Base-by-base conservation (phyloP, 2,113 vertebrate species). In the Malaclemys terrapin region DNA sequence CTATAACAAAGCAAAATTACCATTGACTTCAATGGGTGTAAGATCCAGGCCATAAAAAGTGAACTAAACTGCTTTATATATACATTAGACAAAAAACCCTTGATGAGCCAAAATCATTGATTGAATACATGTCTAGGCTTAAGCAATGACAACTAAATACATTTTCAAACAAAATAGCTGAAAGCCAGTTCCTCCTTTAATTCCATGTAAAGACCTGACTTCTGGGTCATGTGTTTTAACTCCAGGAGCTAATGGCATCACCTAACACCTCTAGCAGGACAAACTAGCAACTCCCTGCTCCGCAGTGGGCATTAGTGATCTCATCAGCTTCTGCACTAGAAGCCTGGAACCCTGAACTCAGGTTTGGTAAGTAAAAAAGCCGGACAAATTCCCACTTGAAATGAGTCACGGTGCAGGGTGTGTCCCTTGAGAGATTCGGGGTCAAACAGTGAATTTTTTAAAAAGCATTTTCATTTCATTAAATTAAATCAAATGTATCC, bases 161-260 rank as follows among this genome's bases (percentile, higher is more conserved):
- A n/a, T 85, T 92, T 29, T 54, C 10, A 57, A 59, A 87, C 10
- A 88, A 93, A 91, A 12, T 80, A 38, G n/a, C 45, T 89, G 20
- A 65, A 62, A 90, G 20, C 4, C n/a, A 72, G 35, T 72, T 72
- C 20, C 17, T 22, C 35, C 38, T 27, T 38, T 78, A 5, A 38
- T 85, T 92, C 82, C 53, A 88, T 4, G 29, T 4, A 20, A 96
- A 94, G 14, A 89, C 0, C 0, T 72, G 38, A 2, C n/a, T 88
- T 87, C 31, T 86, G 27, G n/a, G 49, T 56, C 42, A 45, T 1
- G 0, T 0, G 8, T 86, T 86, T 92, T 14, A 82, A 2, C 81
- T 2, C 0, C 10, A 29, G 25, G 3, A 1, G 16, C 22, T 17
- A 65, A 93, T n/a, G 27, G 16, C 27, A n/a, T 11, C 1, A 3